Base-by-base conservation (phyloP, 2,113 vertebrate species). In the Empidonax traillii region DNA sequence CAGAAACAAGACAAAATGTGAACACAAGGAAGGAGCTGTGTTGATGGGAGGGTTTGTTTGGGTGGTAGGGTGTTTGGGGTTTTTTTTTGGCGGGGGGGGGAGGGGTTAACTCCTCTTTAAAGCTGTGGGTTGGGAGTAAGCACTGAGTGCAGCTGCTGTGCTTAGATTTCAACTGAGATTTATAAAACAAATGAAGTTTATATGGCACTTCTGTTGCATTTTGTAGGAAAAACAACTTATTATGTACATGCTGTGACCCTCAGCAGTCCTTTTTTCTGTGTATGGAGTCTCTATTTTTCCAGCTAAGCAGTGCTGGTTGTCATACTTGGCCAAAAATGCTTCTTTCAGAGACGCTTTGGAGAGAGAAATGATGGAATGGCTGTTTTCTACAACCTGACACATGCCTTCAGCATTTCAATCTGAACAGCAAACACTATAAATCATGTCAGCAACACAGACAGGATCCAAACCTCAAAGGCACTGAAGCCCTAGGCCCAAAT, bases 1-100 rank as follows among this genome's bases (percentile, higher is more conserved):
- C 24, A 9, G 16, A 33, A 46, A 10, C 2, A 5, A 19, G 14
- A 14, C 22, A 9, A 44, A 84, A 18, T 0, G 0, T 0, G 14
- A 21, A 2, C 21, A 14, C 3, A 12, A 9, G 14, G 19, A 53
- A 33, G 11, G 12, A 68, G 7, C 8, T 67, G 11, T 25, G 14
- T 2, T 58, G 19, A 10, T n/a, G 24, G n/a, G 8, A 33, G 15
- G 0, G 12, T 30, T 27, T 27, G 7, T 33, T 16, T 30, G 10
- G 27, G 55, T n/a, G 46, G 5, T 6, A 39, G 4, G 5, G 25
- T 13, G 24, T 31, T 82, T 12, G 6, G 24, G 9, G 1, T 22
- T 31, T 21, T 8, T 24, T 43, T 20, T 17, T 35, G 3, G 3
- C 17, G 4, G 44, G 17, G 44, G 47, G 23, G n/a, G n/a, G n/a